Conservation (phyloP, 2,888 invertebrate genomes). For the Apoda limacodes region DNA sequence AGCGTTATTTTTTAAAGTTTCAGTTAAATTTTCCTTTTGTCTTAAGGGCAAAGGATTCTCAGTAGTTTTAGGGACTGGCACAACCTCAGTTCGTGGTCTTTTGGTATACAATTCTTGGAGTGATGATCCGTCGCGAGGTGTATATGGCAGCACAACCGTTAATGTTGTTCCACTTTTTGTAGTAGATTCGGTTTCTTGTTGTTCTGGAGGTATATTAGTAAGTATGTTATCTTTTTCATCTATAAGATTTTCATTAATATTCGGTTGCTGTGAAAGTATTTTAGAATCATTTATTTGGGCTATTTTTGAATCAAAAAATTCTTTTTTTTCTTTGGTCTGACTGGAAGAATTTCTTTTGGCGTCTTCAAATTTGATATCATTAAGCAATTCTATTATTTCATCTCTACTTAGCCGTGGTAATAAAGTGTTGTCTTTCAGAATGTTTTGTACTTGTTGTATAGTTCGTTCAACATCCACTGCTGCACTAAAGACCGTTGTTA, state of each 20-base stretch:
- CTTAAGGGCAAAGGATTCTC: conserved; percentile 31
- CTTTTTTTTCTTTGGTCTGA: conserved; percentile 20
- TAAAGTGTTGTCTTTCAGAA: conserved; percentile 70
- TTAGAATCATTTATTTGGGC: conserved; percentile 20
- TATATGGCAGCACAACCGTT: conserved; percentile 76
- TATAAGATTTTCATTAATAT: conserved; percentile 23
- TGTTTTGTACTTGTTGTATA: conserved; percentile 74
- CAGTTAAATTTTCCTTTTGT: conserved; percentile 27
- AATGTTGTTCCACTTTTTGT: conserved; percentile 53
- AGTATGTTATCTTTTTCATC: conserved; percentile 20
- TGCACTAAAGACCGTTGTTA: conserved; percentile 26
- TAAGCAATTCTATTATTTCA: conserved; percentile 75
- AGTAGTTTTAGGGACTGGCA: conserved; percentile 43
- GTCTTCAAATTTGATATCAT: conserved; percentile 73
- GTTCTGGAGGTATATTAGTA: conserved; percentile 22
- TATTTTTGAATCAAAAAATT: conserved; percentile 27
- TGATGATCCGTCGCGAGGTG: conserved; percentile 64
- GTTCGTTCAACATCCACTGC: conserved; percentile 70
- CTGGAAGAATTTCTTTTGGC: conserved; percentile 36
- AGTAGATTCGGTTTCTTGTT: conserved; percentile 36
- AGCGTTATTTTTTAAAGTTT: conserved; percentile 30
- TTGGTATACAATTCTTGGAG: conserved; percentile 75
- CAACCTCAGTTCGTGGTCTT: conserved; percentile 72
- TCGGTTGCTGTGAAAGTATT: neutral
- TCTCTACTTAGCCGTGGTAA: conserved; percentile 73